Evolutionary conservation across 1,140 invertebrate genomes (phyloP), one percentile per base, ranked within the genome.

Genomic region (Medauroidea extradentata): DNA sequence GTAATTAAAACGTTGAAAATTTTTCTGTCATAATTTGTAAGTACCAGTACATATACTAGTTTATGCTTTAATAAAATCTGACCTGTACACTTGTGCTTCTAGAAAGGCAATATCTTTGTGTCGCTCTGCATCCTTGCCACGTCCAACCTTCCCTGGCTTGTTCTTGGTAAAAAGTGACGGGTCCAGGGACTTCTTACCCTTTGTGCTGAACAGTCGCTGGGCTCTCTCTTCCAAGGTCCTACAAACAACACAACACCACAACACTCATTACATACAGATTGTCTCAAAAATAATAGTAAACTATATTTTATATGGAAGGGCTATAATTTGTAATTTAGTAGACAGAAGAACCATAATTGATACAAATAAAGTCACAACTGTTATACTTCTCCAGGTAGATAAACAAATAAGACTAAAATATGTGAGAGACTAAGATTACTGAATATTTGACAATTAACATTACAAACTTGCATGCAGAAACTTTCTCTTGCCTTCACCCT

Each of bases 141-240:
- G 85, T 25, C 79, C 79, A 1, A 73, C 74, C 65, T 85, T 86
- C 3, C 81, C 84, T 5, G 83, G 80, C 63, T 88, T 87, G 64
- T 84, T 86, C 71, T 97, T 96, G 0, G 94, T 93, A 71, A 97
- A 87, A 21, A 98, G 77, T 43, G 90, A 87, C 25, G 93, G 90
- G 74, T 98, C 94, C 18, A 98, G 73, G 2, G 92, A 84, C 53
- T 86, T 89, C 73, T 97, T 94, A 0, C 95, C 96, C 78, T 98
- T 99, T 0, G 95, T 98, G 57, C 86, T 88, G 69, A 97, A 99
- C 55, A 99, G 80, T 69, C 97, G 82, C 71, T 98, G 90, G 3
- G 97, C 97, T 67, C 97, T 79, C 79, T 99, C 96, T 79, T 98
- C 94, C 18, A 99, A 76, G 18, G 96, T 98, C 3, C 86, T 85